These are phyloP conservation scores for Sipha flava DNA, from an alignment of 1,140 invertebrate species.

Conservation along the genomic window DNA sequence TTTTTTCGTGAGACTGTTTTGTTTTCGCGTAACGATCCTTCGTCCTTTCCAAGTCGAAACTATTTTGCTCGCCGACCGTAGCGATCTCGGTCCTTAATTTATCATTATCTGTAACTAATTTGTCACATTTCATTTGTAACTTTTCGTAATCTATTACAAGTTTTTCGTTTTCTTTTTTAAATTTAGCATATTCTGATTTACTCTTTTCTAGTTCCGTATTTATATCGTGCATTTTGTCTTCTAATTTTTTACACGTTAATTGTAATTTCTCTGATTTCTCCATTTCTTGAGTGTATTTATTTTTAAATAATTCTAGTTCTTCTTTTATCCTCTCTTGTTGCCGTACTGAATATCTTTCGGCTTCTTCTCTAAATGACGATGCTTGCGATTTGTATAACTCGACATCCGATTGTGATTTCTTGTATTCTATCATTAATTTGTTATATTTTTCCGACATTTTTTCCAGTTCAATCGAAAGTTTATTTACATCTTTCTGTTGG, in stretches of 20 bases:
- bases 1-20: constrained; percentile 65
- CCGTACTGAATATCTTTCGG: constrained; percentile 63
- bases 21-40: constrained; percentile 80
- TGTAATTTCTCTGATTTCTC: constrained; percentile 60
- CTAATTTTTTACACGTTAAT: constrained; percentile 51
- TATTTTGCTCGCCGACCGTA: constrained; percentile 16
- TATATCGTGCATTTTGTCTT: constrained; percentile 67
- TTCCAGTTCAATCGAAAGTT: constrained; percentile 77
- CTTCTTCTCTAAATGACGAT: constrained; percentile 57
- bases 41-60: constrained; percentile 72
- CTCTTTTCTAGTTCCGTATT: constrained; percentile 70
- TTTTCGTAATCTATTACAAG: constrained; percentile 78
- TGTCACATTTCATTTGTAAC: constrained; percentile 72
- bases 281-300: constrained; percentile 81
- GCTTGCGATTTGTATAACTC: constrained; percentile 59
- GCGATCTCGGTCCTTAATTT: constrained; percentile 57
- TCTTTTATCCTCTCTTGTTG: constrained; percentile 71
- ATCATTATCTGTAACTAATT: constrained; percentile 66
- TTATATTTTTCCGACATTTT: constrained; percentile 86
- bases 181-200: constrained; percentile 71
- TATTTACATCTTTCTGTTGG: constrained; percentile 75
- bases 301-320: constrained; percentile 72
- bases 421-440: constrained; percentile 67
- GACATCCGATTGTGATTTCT: constrained; percentile 68
- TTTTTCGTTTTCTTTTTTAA: constrained; percentile 64